Evolutionary conservation across 1,140 invertebrate species (phyloP).

Genomic region (Zaprionus nigranus): DNA sequence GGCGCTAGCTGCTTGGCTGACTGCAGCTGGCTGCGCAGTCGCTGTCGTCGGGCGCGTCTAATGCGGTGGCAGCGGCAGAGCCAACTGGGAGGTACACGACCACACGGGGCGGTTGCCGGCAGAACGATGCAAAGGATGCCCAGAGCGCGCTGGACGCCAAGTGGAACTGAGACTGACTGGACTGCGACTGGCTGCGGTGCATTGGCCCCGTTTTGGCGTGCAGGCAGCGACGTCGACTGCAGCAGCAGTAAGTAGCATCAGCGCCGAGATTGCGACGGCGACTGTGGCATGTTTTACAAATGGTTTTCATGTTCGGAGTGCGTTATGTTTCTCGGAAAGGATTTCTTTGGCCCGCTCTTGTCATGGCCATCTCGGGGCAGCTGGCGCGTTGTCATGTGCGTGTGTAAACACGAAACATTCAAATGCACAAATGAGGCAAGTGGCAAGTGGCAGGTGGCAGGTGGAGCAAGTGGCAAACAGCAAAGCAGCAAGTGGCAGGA

Average conservation of each 20-base stretch:
- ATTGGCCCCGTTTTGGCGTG: conserved; percentile 58
- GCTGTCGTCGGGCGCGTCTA: conserved; percentile 19
- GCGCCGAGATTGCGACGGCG: neutral
- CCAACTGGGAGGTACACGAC: conserved; percentile 60
- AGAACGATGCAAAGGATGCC: conserved; percentile 57
- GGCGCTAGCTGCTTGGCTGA: conserved; percentile 70
- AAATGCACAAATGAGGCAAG: conserved; percentile 62
- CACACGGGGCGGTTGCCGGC: conserved; percentile 47
- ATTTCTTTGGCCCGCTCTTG: conserved; percentile 72
- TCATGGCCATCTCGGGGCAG: conserved; percentile 70
- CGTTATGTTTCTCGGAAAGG: conserved; percentile 81
- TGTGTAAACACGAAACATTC: conserved; percentile 69
- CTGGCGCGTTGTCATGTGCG: neutral
- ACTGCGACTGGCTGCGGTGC: conserved; percentile 32
- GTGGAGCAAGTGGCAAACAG: neutral
- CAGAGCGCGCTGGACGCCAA: conserved; percentile 40
- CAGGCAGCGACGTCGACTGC: conserved; percentile 50
- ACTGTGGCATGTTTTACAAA: conserved; percentile 73
- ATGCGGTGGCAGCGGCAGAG: conserved; percentile 7
- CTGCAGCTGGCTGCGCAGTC: conserved; percentile 59
- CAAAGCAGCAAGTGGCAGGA: conserved; percentile 29
- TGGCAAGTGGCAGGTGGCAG: conserved; percentile 7
- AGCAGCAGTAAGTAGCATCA: conserved; percentile 4
- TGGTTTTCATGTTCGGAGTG: conserved; percentile 74
- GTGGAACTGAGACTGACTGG: conserved; percentile 23